Conservation (phyloP, 2,888 invertebrate genomes). For the Caenorhabditis zanzibari region DNA sequence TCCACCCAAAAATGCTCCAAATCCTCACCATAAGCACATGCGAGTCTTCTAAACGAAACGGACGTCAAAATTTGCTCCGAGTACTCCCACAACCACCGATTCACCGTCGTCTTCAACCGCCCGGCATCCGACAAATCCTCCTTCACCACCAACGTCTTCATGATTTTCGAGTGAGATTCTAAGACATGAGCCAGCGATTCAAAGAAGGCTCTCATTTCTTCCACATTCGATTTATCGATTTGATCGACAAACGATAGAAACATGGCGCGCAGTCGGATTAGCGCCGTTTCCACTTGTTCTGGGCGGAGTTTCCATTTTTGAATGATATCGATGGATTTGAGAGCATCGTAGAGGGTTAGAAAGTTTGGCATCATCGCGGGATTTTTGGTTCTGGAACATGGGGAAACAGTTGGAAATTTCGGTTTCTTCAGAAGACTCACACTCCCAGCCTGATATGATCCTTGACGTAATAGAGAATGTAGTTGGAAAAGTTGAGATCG, state of each 20-base stretch:
- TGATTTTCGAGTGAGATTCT: neutral
- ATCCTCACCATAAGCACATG: constrained; percentile 46
- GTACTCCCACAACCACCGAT: constrained; percentile 1
- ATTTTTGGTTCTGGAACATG: neutral
- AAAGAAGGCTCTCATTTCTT: constrained; percentile 8
- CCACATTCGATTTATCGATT: neutral
- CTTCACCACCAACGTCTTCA: neutral
- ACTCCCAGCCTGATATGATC: constrained; percentile 31
- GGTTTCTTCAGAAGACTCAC: constrained; percentile 11
- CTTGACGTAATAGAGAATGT: constrained; percentile 30
- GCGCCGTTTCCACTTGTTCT: constrained; percentile 4
- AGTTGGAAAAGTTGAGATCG: constrained; percentile 45
- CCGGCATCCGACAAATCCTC: constrained; percentile 40
- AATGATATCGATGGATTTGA: neutral
- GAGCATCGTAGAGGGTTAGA: constrained; percentile 2
- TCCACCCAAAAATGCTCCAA: neutral
- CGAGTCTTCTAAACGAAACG: constrained; percentile 16
- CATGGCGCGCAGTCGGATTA: constrained; percentile 19
- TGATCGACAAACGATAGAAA: constrained; percentile 30
- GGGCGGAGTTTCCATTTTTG: constrained; percentile 24
- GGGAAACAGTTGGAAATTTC: neutral
- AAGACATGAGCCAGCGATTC: constrained; percentile 19
- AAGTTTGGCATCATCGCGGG: constrained; percentile 8
- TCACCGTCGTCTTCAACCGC: constrained; percentile 14
- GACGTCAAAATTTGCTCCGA: constrained; percentile 21